Base-by-base conservation (phyloP, 2,113 vertebrate genomes). In the Grammomys dolichurus region DNA sequence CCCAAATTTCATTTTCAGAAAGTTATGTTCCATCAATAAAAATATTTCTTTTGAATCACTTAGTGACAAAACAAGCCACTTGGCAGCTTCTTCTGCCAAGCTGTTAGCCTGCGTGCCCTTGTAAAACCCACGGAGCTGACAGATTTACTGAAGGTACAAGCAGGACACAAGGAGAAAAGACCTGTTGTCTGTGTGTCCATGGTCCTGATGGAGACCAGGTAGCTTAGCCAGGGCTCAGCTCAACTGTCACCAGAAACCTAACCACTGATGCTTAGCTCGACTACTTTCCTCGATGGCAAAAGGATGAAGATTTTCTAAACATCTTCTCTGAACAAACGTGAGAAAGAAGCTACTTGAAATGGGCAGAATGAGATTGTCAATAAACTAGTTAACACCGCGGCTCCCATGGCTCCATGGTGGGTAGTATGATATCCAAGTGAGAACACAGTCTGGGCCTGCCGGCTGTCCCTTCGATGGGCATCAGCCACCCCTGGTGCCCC, bases 1-100 rank as follows among this genome's bases (percentile, higher is more conserved):
- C 94, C 96, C 89, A 97, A 96, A 97, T 88, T 93, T 92, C 85
- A 97, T 98, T 96, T 97, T 97, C 92, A 93, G 95, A 96, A 97
- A 94, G 93, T 77, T 94, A 54, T 4, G 24, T 97, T 98, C 95
- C 92, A 87, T 95, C 93, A 76, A 97, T 58, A 97, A 89, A 48
- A 97, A 54, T 65, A 91, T 84, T 97, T 98, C 91, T 98, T 98
- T 92, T 73, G 82, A 98, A 97, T 84, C 82, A 92, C 89, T 97
- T 98, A 93, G 58, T 94, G 93, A 94, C 92, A 96, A 43, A 95
- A 98, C 94, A 93, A 96, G 26, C 51, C 92, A 78, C 77, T 96
- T 96, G 96, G 97, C 86, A 97, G 97, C 95, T 20, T 82, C 48
- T 85, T 98, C 94, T 97, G 92, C 97, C 95, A 72, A 91, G 84